Base-by-base conservation (phyloP, 2,113 vertebrate genomes). In the Megaceryle maxima region DNA sequence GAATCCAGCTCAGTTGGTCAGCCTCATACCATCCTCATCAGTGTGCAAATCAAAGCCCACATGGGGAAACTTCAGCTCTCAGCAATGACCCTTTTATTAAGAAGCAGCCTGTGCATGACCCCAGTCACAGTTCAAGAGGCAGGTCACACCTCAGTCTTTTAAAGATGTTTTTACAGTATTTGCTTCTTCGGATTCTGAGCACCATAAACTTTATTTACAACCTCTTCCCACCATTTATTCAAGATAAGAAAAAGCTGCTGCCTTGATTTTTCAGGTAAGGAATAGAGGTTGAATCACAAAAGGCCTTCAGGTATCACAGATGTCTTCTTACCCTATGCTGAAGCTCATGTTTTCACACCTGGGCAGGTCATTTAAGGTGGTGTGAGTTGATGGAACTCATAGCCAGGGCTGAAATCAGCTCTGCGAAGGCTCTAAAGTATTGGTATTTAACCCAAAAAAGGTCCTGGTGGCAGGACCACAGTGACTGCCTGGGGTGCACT, bases 401-500 rank as follows among this genome's bases (percentile, higher is more conserved):
- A 76, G 13, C 18, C n/a, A 76, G n/a, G 39, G 44, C 39, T 43
- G 13, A 73, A 91, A 83, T 64, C 33, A 66, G 44, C 28, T 59
- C 53, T 83, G 21, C 21, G 60, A 77, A 62, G 15, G 22, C 10
- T 41, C 31, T 8, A 9, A 10, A 82, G 12, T 9, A 10, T 13
- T 8, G 22, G 0, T 31, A 15, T 46, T 83, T 55, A 73, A 41
- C 12, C 10, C 56, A 43, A 41, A 63, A 48, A 43, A 37, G 12
- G 33, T 53, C 20, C 41, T 67, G 4, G 15, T 43, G 13, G 48
- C 5, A 90, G 57, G 43, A 26, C 8, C 5, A 3, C 1, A 9
- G 43, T 51, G 26, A 8, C 24, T 43, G 7, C 5, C 16, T 20
- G 0, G 35, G 46, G 25, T 1, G 2, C 3, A 2, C 3, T 2